Evolutionary conservation across 1,140 invertebrate species (phyloP), one percentile per base, ranked within the genome.

Genomic region (Chrysoperla carnea): DNA sequence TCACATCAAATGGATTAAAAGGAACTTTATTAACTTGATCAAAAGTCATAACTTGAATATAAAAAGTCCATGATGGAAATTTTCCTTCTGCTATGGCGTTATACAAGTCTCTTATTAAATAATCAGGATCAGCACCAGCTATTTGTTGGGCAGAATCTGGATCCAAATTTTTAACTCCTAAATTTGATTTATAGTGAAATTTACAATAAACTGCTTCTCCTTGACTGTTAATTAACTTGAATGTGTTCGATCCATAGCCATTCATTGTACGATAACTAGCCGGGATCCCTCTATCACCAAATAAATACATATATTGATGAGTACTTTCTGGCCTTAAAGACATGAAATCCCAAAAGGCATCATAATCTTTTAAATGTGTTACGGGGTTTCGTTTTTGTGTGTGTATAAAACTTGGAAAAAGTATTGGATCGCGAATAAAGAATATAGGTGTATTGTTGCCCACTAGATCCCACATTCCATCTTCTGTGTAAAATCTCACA

Each of bases 311-410:
- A 1, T 81, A 66, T 58, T 84, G 81, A 56, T 92, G 86, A 8
- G 78, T 78, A 6, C 77, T 72, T 62, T 94, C 89, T 0, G 86
- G 83, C 43, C 84, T 67, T 12, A 92, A 59, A 0, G 82, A 75
- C 28, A 91, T 69, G 53, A 94, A 93, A 55, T 95, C 91, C 87
- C 88, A 94, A 50, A 90, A 79, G 73, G 81, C 84, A 53, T 92
- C 85, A 4, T 75, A 61, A 61, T 89, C 84, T 54, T 72, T 70
- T 9, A 81, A 49, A 59, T 82, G 70, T 4, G 78, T 83, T 8
- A 68, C 67, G 12, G 80, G 80, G 53, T 84, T 81, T 48, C 78
- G 66, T 61, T 81, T 82, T 50, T 78, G 71, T 5, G 69, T 61
- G 44, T 74, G 66, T 11, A 76, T 70, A 45, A 78, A 75, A 46